A percentile compares a stretch with the other conserved stretches of the same genome.
Evolutionary conservation across 2,797 vertebrate genomes (phyloP).

Genomic region (Urosaurus nigricauda): DNA sequence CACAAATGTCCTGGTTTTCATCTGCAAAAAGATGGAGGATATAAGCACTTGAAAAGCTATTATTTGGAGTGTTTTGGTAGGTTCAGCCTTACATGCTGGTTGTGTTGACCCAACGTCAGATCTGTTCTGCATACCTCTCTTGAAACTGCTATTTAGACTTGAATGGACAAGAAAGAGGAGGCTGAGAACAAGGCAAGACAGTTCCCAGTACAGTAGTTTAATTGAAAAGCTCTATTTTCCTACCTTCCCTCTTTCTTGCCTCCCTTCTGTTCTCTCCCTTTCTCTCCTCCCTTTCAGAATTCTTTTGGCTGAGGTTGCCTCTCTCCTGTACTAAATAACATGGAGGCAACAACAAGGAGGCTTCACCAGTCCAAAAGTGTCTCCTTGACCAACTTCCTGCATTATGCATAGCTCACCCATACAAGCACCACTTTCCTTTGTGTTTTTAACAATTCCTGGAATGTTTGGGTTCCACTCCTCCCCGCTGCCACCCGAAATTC

Average conservation of each 20-base stretch:
- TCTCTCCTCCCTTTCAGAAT: not conserved
- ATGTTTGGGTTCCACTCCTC: not conserved
- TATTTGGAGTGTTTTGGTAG: not conserved
- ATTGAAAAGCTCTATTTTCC: not conserved
- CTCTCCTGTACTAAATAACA: not conserved
- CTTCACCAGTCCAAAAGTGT: not conserved
- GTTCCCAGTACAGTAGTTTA: not conserved
- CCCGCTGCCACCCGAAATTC: not conserved
- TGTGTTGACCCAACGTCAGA: not conserved
- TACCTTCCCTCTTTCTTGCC: not conserved
- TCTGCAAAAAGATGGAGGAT: too few relatives aligned
- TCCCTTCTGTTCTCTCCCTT: not conserved
- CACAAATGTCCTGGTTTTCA: too few relatives aligned
- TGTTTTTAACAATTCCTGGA: slow-evolving; percentile 23
- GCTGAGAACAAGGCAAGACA: not conserved
- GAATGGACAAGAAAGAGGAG: not conserved
- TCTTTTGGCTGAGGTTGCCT: not conserved
- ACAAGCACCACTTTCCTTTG: not conserved
- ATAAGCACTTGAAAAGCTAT: not conserved
- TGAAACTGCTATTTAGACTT: not conserved
- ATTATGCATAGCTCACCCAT: not conserved
- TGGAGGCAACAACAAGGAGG: not conserved
- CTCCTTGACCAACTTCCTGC: not conserved
- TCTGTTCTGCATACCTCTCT: not conserved
- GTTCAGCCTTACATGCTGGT: not conserved